Percentiles rank a stretch among this genome's conserved stretches.
Evolutionary conservation across 2,113 vertebrate species (phyloP).

Genomic region (Amphiprion percula): DNA sequence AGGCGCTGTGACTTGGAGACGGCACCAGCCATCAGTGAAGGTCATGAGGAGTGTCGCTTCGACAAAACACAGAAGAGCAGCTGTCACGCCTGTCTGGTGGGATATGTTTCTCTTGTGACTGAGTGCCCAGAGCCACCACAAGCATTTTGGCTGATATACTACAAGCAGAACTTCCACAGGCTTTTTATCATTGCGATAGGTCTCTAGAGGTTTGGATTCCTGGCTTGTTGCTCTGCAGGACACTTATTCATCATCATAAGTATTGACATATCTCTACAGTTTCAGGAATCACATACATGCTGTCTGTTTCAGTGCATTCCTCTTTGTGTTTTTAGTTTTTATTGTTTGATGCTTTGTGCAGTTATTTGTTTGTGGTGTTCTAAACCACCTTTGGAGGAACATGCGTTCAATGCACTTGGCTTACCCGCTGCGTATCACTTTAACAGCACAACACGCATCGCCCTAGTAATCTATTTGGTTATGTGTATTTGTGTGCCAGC

Average conservation of each 20-base stretch:
- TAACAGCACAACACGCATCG: slow-evolving; percentile 22
- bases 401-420: slow-evolving; percentile 14
- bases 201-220: slow-evolving; percentile 2
- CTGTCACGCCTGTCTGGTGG: slow-evolving; percentile 3
- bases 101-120: neutral
- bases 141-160: neutral
- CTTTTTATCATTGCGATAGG: neutral
- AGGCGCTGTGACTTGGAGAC: slow-evolving; percentile 17
- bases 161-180: neutral
- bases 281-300: slow-evolving; percentile 7
- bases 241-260: slow-evolving; percentile 7
- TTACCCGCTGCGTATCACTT: slow-evolving; percentile 17
- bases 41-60: slow-evolving; percentile 37
- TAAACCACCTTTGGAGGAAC: slow-evolving; percentile 21
- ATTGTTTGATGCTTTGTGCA: neutral
- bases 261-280: neutral
- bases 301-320: neutral
- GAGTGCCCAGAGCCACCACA: slow-evolving; percentile 5
- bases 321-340: neutral
- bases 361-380: slow-evolving; percentile 8
- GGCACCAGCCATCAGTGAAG: slow-evolving; percentile 19
- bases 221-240: neutral
- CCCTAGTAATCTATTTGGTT: slow-evolving; percentile 17
- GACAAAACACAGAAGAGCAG: slow-evolving; percentile 27
- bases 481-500: slow-evolving; percentile 13